These are phyloP conservation scores for Andrena cerasifolii DNA, from an alignment of 1,140 invertebrate species.

Conservation along the genomic window DNA sequence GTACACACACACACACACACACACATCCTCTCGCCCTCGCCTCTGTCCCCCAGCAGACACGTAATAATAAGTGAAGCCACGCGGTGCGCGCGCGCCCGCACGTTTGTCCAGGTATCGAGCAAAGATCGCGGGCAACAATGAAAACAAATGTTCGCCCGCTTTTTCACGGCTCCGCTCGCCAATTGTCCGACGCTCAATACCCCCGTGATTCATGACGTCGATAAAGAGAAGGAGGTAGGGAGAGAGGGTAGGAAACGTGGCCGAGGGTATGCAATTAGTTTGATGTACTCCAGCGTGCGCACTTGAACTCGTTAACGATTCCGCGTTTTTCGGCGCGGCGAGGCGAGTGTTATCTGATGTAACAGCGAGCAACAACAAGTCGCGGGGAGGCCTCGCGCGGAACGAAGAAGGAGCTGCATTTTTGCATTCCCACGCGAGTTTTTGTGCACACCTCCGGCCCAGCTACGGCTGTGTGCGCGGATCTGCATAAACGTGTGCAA, in stretches of 20 bases:
- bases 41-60: constrained; percentile 27
- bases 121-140: constrained; percentile 3
- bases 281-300: neutral
- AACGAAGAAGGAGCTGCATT: constrained; percentile 26
- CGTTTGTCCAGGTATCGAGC: constrained; percentile 25
- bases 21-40: too few relatives aligned
- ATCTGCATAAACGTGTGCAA: constrained; percentile 51
- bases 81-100: neutral
- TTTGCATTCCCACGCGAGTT: constrained; percentile 51
- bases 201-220: neutral
- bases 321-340: constrained; percentile 22
- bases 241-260: neutral
- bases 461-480: neutral
- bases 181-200: neutral
- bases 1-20: constrained; percentile 34
- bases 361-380: neutral
- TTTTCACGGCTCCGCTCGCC: neutral
- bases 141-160: neutral
- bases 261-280: constrained; percentile 17
- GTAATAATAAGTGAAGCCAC: constrained; percentile 59
- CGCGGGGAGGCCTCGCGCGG: neutral
- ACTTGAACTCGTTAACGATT: constrained; percentile 44
- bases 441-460: constrained; percentile 34
- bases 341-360: constrained; percentile 31
- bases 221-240: constrained; percentile 1